Conservation (phyloP, 37 sponge, comb jelly and placozoan species). For the Halichondria panicea region DNA sequence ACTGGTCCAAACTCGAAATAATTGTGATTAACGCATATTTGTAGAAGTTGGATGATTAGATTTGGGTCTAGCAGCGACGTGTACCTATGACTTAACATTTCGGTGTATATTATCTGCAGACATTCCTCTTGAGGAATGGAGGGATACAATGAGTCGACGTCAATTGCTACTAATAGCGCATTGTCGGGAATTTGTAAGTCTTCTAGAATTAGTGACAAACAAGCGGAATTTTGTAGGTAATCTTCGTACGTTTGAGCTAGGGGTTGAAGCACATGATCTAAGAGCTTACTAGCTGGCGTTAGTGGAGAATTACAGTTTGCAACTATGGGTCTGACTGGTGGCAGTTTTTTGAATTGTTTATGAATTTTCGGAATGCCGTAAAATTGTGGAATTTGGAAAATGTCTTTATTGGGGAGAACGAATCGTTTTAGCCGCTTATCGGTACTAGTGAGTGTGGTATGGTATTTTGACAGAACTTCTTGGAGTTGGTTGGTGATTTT, state of each 20-base stretch:
- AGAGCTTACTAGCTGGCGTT: background rate
- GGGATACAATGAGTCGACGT: conserved; percentile 33
- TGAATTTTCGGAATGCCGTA: conserved; percentile 30
- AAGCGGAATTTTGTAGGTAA: conserved; percentile 31
- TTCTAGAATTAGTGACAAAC: background rate
- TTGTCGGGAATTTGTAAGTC: conserved; percentile 8
- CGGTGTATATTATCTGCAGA: conserved; percentile 3
- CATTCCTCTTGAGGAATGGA: conserved; percentile 36
- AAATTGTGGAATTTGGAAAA: conserved; percentile 13
- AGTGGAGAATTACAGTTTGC: conserved; percentile 15
- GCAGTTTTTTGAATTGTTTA: conserved; percentile 4
- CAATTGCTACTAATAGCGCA: conserved; percentile 23
- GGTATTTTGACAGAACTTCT: background rate
- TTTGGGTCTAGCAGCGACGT: conserved; percentile 15
- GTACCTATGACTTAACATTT: conserved; percentile 10
- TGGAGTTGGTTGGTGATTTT: conserved; percentile 31
- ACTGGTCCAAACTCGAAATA: conserved; percentile 19
- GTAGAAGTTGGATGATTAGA: conserved; percentile 21
- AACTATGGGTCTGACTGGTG: conserved; percentile 35
- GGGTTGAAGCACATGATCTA: conserved; percentile 39
- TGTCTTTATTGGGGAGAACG: background rate
- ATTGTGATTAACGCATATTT: conserved; percentile 22
- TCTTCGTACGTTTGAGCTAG: conserved; percentile 31
- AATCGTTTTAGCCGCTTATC: background rate
- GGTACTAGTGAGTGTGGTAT: background rate